Evolutionary conservation across 2,888 invertebrate species (phyloP), one percentile per base, ranked within the genome.

Genomic region (Eupithecia subfuscata): DNA sequence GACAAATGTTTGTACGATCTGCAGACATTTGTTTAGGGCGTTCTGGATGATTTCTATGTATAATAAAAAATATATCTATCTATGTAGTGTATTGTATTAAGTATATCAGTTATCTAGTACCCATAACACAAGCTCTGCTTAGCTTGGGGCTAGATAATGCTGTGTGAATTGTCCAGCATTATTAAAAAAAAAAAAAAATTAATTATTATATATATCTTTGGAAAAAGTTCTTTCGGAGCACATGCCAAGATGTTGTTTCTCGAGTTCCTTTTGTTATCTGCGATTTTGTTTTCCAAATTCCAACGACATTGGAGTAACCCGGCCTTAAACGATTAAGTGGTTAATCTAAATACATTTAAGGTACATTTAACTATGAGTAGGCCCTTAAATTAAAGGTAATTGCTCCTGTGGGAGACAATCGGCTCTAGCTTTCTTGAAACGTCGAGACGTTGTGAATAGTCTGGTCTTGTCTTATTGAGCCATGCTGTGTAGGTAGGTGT

Each of bases 261-360:
- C n/a, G 34, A 70, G 1, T 1, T 64, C 63, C 25, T 4, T 9
- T 22, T n/a, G 14, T 7, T 7, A 25, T 63, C 34, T 70, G n/a
- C 73, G 71, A 78, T 73, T 75, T 78, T 68, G 68, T 74, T 78
- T 70, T 70, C 75, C 22, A 22, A 56, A 12, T 75, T 75, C 43
- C 40, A 67, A 75, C 75, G 77, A 75, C 78, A 79, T 79, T 79
- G 69, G 56, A 71, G 64, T 64, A 25, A 68, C 25, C 56, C 68
- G 65, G 65, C 67, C 67, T 56, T 74, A 71, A 70, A 70, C 76
- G 77, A 75, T 74, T 76, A 77, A 78, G 73, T 74, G 77, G 71
- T 73, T 75, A 63, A 76, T 81, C 76, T 78, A 75, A 78, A 78
- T 77, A 81, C 74, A 79, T 79, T 77, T 75, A 72, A 64, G 72